These are phyloP conservation scores for Astreopora myriophthalma DNA, from an alignment of 64 coral and sea anemone genomes.

Conservation along the genomic window DNA sequence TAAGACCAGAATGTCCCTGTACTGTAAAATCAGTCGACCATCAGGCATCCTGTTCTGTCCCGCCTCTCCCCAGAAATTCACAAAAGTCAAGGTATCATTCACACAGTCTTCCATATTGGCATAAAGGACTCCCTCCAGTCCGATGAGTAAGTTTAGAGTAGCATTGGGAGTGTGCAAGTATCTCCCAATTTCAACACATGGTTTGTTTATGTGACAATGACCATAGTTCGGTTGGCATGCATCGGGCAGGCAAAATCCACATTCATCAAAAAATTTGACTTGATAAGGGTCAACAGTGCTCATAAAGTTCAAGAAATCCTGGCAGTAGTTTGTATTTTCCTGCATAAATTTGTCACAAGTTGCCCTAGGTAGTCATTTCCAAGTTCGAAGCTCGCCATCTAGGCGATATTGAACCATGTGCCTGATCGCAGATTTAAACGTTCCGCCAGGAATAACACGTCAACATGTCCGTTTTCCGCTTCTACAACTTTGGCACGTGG, in stretches of 20 bases:
- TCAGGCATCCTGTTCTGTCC: too few relatives aligned
- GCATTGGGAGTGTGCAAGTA: not conserved
- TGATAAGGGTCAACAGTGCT: not conserved
- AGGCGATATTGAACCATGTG: too few relatives aligned
- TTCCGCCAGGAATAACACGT: too few relatives aligned
- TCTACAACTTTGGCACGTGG: too few relatives aligned
- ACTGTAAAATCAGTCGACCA: too few relatives aligned
- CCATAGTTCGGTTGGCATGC: not conserved
- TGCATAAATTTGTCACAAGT: not conserved
- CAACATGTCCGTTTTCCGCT: too few relatives aligned
- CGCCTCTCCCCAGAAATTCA: not conserved
- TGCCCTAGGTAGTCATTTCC: too few relatives aligned
- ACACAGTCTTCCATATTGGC: not conserved
- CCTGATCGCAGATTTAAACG: too few relatives aligned
- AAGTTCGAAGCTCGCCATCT: too few relatives aligned
- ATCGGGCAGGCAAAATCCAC: not conserved
- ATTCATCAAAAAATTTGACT: conserved; percentile 41
- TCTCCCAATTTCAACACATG: conserved; percentile 4
- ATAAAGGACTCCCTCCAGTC: conserved; percentile 31
- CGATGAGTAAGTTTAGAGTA: conserved; percentile 6
- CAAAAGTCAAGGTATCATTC: not conserved
- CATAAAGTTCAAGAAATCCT: conserved; percentile 7
- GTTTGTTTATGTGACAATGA: not conserved
- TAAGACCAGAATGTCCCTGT: too few relatives aligned
- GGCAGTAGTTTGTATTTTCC: not conserved